Conservation (phyloP, 2,888 invertebrate species). For the Tillus elongatus region DNA sequence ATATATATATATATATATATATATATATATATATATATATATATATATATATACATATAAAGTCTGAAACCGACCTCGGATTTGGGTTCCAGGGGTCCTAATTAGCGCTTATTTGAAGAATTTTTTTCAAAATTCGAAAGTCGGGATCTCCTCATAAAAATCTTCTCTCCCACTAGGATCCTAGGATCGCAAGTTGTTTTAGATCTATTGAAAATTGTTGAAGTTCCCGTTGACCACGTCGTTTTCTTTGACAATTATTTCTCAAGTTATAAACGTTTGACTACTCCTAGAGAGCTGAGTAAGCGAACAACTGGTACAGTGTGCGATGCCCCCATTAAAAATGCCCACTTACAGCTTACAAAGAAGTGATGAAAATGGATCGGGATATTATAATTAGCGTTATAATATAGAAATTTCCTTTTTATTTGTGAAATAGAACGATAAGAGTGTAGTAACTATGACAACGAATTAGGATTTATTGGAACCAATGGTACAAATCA, state of each 20-base stretch:
- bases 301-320: background rate
- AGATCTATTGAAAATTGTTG: background rate
- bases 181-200: too few species aligned
- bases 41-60: too few species aligned
- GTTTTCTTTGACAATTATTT: slow-evolving; percentile 7
- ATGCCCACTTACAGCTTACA: slow-evolving; percentile 1
- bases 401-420: slow-evolving; percentile 4
- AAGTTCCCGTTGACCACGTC: background rate
- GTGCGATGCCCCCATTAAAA: background rate
- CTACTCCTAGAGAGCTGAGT: background rate
- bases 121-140: too few species aligned
- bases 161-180: background rate
- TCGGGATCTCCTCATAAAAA: too few species aligned
- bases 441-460: slow-evolving; percentile 7
- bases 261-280: background rate
- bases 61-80: too few species aligned
- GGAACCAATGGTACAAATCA: slow-evolving; percentile 1
- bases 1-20: too few species aligned
- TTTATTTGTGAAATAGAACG: slow-evolving; percentile 5
- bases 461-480: slow-evolving; percentile 3
- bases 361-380: slow-evolving; percentile 5
- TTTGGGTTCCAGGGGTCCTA: too few species aligned
- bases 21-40: too few species aligned
- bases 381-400: slow-evolving; percentile 4
- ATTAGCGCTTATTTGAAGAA: too few species aligned